Evolutionary conservation across 2,113 vertebrate genomes (phyloP).

Genomic region (Menura novaehollandiae): DNA sequence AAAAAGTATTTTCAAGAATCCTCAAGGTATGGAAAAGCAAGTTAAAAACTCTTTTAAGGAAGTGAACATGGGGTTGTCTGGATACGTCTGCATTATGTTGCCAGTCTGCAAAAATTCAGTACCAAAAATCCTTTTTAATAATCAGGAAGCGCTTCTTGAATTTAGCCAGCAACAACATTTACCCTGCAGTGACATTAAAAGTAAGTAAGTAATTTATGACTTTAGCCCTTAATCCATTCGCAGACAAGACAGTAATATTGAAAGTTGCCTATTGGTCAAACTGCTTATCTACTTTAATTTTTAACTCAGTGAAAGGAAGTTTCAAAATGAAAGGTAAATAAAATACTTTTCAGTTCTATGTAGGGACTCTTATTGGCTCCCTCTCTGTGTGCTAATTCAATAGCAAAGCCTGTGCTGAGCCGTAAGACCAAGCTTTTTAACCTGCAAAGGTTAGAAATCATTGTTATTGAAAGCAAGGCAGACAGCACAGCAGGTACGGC

Average conservation of each 20-base stretch:
- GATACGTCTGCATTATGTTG: background rate
- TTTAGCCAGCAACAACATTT: background rate
- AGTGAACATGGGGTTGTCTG: background rate
- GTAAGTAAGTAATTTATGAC: background rate
- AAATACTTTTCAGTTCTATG: background rate
- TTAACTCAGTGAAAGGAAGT: background rate
- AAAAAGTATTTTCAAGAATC: background rate
- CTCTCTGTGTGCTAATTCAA: background rate
- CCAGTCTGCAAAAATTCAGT: background rate
- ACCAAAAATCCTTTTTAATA: background rate
- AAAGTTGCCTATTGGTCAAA: background rate
- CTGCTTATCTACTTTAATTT: background rate
- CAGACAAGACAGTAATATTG: background rate
- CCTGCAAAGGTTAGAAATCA: background rate
- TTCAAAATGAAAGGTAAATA: background rate
- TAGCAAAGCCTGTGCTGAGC: background rate
- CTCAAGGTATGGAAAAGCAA: background rate
- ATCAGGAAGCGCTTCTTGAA: background rate
- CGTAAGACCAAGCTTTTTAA: background rate
- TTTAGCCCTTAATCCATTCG: background rate
- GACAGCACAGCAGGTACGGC: background rate
- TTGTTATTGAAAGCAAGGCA: background rate
- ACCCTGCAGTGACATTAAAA: background rate
- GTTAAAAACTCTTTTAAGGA: background rate
- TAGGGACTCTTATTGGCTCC: background rate